phyloP scores from a whole-genome alignment of 2,113 vertebrate genomes.

The Uria aalge region DNA sequence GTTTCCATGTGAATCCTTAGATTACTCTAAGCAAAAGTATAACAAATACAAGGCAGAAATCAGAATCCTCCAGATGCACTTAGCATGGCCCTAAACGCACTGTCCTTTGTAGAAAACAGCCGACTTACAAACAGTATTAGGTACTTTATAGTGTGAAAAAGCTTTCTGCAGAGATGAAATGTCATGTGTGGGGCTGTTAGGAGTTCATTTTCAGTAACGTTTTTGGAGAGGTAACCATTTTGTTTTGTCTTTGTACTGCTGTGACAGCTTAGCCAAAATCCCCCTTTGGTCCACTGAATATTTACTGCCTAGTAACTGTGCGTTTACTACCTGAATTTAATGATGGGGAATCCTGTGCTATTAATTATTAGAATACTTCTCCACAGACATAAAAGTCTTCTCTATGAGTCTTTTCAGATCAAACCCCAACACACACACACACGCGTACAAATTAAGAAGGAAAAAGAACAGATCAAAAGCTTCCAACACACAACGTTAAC shows the following conservation, averaged over 20 bases:
- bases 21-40: conserved; percentile 14
- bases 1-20: neutral
- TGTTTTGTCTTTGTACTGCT: neutral
- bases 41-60: conserved; percentile 53
- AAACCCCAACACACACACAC: neutral
- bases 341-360: neutral
- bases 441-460: conserved; percentile 28
- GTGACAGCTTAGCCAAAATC: neutral
- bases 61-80: conserved; percentile 11
- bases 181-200: neutral
- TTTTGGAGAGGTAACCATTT: neutral
- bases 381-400: neutral
- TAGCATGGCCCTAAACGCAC: neutral
- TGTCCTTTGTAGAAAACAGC: neutral
- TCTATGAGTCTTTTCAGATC: conserved; percentile 13
- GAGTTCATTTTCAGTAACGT: neutral
- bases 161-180: conserved; percentile 24
- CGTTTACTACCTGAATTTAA: neutral
- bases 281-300: neutral
- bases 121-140: conserved; percentile 23
- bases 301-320: neutral
- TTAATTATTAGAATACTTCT: neutral
- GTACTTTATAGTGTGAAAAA: conserved; percentile 11
- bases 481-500: conserved; percentile 37
- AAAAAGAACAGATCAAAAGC: conserved; percentile 52